phyloP scores from a whole-genome alignment of 2,888 invertebrate genomes.

The Calameuta filiformis region DNA sequence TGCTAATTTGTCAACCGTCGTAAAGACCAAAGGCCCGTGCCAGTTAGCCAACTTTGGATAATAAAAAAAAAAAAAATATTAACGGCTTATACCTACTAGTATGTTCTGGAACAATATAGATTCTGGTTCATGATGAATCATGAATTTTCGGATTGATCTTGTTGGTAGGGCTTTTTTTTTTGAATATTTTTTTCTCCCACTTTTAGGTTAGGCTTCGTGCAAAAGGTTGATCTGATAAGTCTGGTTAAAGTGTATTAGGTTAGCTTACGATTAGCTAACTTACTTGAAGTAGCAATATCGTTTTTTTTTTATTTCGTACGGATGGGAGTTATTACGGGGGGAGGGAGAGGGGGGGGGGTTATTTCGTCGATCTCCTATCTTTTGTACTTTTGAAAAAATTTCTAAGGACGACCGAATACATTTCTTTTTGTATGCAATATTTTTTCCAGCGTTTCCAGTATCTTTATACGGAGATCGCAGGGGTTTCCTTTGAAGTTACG shows the following conservation, averaged over 20 bases:
- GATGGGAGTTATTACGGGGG: too few relatives aligned
- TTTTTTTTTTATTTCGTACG: too few relatives aligned
- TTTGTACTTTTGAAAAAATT: too few relatives aligned
- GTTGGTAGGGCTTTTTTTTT: not conserved
- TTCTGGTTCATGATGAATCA: not conserved
- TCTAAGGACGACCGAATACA: not conserved
- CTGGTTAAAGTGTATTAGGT: too few relatives aligned
- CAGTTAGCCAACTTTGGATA: slow-evolving; percentile 1
- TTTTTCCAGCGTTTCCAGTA: not conserved
- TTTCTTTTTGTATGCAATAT: not conserved
- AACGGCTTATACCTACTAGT: not conserved
- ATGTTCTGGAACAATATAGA: not conserved
- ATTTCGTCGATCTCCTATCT: too few relatives aligned
- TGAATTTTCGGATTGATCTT: not conserved
- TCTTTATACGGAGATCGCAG: too few relatives aligned
- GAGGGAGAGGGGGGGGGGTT: too few relatives aligned
- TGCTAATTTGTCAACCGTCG: slow-evolving; percentile 65
- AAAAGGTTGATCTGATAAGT: not conserved
- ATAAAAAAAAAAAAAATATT: not conserved
- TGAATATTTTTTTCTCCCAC: not conserved
- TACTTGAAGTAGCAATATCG: too few relatives aligned
- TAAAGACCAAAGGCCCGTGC: slow-evolving; percentile 13
- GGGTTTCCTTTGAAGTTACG: too few relatives aligned
- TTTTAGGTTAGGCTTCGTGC: not conserved
- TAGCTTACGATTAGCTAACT: too few relatives aligned